Evolutionary conservation across 64 coral and sea anemone genomes (phyloP).

Genomic region (Montipora foliosa): DNA sequence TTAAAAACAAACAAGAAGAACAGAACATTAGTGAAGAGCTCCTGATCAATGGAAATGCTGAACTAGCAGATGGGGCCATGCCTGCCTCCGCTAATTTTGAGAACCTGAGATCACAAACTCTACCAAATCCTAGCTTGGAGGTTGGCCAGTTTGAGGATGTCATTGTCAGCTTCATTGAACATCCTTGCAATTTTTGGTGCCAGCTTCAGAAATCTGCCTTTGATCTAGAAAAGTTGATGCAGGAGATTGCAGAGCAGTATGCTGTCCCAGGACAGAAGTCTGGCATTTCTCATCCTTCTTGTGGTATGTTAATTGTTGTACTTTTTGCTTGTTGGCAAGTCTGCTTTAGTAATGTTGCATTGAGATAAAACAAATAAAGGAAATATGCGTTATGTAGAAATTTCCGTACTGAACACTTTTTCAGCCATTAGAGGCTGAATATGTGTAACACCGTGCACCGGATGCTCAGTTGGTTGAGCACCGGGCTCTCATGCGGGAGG

Average conservation of each 20-base stretch:
- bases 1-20: conserved; percentile 42
- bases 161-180: conserved; percentile 68
- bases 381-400: too few relatives aligned
- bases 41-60: conserved; percentile 62
- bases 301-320: conserved; percentile 62
- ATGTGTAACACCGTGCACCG: too few relatives aligned
- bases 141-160: conserved; percentile 81
- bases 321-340: too few relatives aligned
- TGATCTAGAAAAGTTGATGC: conserved; percentile 84
- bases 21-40: conserved; percentile 79
- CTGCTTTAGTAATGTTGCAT: too few relatives aligned
- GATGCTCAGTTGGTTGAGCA: too few relatives aligned
- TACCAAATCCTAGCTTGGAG: conserved; percentile 29
- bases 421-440: too few relatives aligned
- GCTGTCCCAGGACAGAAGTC: conserved; percentile 33
- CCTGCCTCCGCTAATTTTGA: conserved; percentile 57
- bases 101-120: conserved; percentile 63
- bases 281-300: conserved; percentile 53
- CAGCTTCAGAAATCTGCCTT: conserved; percentile 49
- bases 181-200: conserved; percentile 83
- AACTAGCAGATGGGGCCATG: conserved; percentile 67
- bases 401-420: too few relatives aligned
- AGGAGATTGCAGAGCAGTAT: conserved; percentile 71
- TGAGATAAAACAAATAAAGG: too few relatives aligned
- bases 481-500: too few relatives aligned